A percentile compares a stretch with the other conserved stretches of the same genome.
Evolutionary conservation across 2,797 vertebrate genomes (phyloP).

Genomic region (Remorina albescens): DNA sequence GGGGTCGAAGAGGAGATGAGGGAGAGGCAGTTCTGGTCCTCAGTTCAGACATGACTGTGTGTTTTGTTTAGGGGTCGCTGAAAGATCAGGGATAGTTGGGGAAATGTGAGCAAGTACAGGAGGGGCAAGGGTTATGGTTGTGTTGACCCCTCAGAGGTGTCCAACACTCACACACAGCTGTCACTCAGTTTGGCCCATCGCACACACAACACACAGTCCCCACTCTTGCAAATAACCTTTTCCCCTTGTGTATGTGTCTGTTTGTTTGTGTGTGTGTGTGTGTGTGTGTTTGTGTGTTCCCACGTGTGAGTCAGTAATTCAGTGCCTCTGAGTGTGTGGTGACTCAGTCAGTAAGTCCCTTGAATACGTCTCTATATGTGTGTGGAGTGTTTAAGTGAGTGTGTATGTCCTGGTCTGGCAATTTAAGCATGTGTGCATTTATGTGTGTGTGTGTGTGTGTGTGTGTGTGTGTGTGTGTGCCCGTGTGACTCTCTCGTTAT

Average conservation of each 20-base stretch:
- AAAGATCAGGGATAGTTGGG: slow-evolving; percentile 25
- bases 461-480: slow-evolving; percentile 31
- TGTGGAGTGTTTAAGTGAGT: slow-evolving; percentile 62
- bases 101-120: slow-evolving; percentile 14
- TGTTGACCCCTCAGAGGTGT: slow-evolving; percentile 69
- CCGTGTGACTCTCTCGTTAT: slow-evolving; percentile 68
- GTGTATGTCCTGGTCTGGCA: slow-evolving; percentile 51
- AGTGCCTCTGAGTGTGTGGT: slow-evolving; percentile 68
- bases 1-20: slow-evolving; percentile 4
- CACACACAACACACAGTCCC: slow-evolving; percentile 53
- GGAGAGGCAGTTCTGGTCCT: slow-evolving; percentile 44
- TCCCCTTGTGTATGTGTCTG: slow-evolving; percentile 32
- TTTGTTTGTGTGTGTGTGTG: slow-evolving; percentile 38
- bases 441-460: slow-evolving; percentile 20
- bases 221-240: slow-evolving; percentile 63
- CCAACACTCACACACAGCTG: slow-evolving; percentile 65
- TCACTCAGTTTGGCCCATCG: slow-evolving; percentile 73
- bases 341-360: slow-evolving; percentile 74
- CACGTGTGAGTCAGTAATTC: slow-evolving; percentile 68
- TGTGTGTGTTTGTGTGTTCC: slow-evolving; percentile 33
- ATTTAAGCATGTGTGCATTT: slow-evolving; percentile 45
- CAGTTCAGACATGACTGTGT: slow-evolving; percentile 53
- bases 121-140: slow-evolving; percentile 31
- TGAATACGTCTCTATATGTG: slow-evolving; percentile 56
- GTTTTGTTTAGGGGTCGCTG: slow-evolving; percentile 31